Base-by-base conservation (phyloP, 2,888 invertebrate species). In the Rhogogaster chlorosoma region DNA sequence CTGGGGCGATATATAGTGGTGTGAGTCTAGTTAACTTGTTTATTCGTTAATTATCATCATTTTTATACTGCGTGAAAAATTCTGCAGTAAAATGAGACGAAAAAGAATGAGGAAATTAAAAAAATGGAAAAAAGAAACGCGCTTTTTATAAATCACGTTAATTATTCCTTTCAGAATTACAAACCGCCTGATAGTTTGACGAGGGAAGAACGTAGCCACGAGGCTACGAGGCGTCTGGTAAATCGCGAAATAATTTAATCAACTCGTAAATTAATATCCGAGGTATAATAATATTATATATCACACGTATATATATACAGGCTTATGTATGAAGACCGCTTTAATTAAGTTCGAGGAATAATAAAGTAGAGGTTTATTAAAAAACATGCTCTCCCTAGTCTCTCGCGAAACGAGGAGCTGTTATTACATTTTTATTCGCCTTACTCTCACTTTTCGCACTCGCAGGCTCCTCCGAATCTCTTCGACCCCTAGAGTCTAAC, bases 311-410 rank as follows among this genome's bases (percentile, higher is more conserved):
- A 32, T 67, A n/a, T 77, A 49, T 53, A 26, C 49, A 29, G 49
- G 12, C 26, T 12, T 22, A 18, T 7, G 15, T 15, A 49, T 26
- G 15, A 77, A 42, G 73, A 73, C 42, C 36, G 80, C 22, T 80
- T 80, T 80, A 80, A 80, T 80, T 80, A 80, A 80, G 80, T 61
- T 80, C 7, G 38, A 73, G 71, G 80, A 80, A 80, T 57, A 80
- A 80, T 80, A 61, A 80, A 61, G 80, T 61, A 22, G 61, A 80
- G 80, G 80, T 80, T 80, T 80, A 80, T 80, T 80, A 80, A 80
- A 45, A 80, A 61, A 80, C 61, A 61, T 61, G 38, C 49, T 80
- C 80, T 57, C 57, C 36, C 61, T 80, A 26, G 80, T 12, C 80
- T 57, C 32, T 10, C 0, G 77, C 49, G 29, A 29, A 61, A 80